phyloP scores from a whole-genome alignment of 2,888 invertebrate genomes.

The Malacosoma neustria region DNA sequence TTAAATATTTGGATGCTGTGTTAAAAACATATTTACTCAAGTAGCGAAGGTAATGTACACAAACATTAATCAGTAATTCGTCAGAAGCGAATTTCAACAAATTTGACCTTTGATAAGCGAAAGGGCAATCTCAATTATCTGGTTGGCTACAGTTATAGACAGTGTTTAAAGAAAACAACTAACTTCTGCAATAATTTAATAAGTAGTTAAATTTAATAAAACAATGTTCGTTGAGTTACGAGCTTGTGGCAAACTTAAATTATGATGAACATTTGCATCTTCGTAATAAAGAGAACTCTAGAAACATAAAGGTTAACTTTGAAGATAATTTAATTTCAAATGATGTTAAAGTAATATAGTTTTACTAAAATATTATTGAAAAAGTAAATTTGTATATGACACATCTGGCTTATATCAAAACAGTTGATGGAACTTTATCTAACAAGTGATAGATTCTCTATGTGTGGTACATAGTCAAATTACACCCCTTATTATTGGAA shows the following conservation, averaged over 20 bases:
- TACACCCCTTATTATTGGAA: too few species aligned
- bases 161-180: not conserved
- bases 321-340: too few species aligned
- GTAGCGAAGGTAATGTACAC: slow-evolving; percentile 59
- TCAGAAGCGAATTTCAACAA: slow-evolving; percentile 46
- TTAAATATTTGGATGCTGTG: too few species aligned
- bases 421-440: too few species aligned
- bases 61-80: slow-evolving; percentile 62
- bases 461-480: too few species aligned
- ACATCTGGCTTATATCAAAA: too few species aligned
- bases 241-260: not conserved
- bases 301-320: too few species aligned
- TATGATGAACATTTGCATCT: not conserved
- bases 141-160: slow-evolving; percentile 21
- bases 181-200: not conserved
- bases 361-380: too few species aligned
- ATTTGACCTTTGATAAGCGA: slow-evolving; percentile 62
- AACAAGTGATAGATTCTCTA: too few species aligned
- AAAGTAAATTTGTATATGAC: too few species aligned
- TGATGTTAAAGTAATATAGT: too few species aligned
- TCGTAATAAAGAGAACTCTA: too few species aligned
- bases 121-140: slow-evolving; percentile 27
- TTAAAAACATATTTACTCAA: slow-evolving; percentile 35
- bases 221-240: not conserved
- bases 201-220: not conserved